Evolutionary conservation across 2,888 invertebrate genomes (phyloP).

Genomic region (Eupithecia subfuscata): DNA sequence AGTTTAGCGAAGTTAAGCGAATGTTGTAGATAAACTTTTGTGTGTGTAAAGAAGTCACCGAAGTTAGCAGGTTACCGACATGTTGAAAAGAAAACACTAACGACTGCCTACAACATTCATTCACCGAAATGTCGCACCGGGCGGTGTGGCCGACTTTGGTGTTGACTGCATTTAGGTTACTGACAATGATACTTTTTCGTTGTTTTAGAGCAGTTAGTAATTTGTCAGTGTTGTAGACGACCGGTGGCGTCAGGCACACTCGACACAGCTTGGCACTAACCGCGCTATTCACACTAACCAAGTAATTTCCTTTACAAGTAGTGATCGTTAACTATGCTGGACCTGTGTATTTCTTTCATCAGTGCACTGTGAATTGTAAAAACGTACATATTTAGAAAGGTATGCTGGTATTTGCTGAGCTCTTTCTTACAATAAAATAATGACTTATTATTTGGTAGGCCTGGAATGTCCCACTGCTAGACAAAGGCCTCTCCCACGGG

Average conservation of each 20-base stretch:
- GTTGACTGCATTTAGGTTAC: not conserved
- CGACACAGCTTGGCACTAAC: conserved; percentile 21
- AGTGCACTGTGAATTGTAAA: not conserved
- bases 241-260: conserved; percentile 17
- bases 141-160: not conserved
- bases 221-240: conserved; percentile 30
- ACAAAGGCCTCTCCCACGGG: not conserved
- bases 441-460: not conserved
- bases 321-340: not conserved
- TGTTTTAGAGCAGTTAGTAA: conserved; percentile 15
- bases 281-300: conserved; percentile 15
- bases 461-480: not conserved
- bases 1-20: too few relatives aligned
- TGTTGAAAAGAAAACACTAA: too few relatives aligned
- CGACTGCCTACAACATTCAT: too few relatives aligned
- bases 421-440: not conserved
- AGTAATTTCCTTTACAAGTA: not conserved
- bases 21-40: too few relatives aligned
- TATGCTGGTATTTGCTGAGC: not conserved
- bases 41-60: too few relatives aligned
- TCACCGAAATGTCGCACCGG: not conserved
- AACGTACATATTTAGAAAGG: not conserved
- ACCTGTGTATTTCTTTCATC: not conserved
- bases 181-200: not conserved
- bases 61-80: too few relatives aligned